phyloP scores from a whole-genome alignment of 2,113 vertebrate genomes.

The Illadopsis cleaveri region DNA sequence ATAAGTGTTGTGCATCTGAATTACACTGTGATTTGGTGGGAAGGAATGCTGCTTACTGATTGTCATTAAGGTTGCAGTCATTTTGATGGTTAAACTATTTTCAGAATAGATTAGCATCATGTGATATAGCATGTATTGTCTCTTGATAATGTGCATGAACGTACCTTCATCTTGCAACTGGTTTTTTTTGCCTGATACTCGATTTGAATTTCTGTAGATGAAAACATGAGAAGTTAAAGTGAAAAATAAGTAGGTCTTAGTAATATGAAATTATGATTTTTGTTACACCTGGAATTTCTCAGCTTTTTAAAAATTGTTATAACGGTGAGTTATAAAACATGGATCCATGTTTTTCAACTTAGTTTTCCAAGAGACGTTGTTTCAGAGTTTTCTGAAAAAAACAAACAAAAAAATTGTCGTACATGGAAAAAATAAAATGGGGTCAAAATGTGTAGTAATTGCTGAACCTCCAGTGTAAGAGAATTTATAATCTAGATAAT shows the following conservation, averaged over 20 bases:
- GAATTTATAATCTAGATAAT: background rate
- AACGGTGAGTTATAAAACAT: background rate
- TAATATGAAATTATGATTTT: background rate
- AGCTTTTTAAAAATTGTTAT: background rate
- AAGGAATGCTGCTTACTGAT: background rate
- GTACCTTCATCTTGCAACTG: background rate
- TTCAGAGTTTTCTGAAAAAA: background rate
- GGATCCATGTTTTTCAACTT: background rate
- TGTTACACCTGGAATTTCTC: background rate
- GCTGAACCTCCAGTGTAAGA: background rate
- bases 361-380: background rate
- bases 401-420: fast-evolving
- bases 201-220: background rate
- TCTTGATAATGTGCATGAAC: background rate
- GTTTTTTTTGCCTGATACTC: background rate
- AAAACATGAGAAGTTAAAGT: background rate
- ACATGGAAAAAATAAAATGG: background rate
- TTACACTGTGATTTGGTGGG: background rate
- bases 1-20: background rate
- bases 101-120: background rate
- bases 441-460: background rate
- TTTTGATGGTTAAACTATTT: background rate
- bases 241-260: background rate
- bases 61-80: background rate
- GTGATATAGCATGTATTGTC: background rate